Base-by-base conservation (phyloP, 1,140 invertebrate species). In the Drosophila auraria region DNA sequence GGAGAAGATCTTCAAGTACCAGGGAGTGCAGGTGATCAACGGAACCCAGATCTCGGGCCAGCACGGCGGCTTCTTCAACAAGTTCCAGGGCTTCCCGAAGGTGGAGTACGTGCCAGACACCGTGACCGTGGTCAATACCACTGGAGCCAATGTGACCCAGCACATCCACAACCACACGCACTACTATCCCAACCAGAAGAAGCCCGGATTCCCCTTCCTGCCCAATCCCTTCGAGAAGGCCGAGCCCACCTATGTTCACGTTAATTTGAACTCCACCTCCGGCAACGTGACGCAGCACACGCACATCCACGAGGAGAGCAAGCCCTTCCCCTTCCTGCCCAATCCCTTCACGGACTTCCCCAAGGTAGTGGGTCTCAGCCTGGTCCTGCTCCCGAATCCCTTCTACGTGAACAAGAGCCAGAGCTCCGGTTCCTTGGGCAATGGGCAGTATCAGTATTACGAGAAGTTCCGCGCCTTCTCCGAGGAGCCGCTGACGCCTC, bases 171-270 rank as follows among this genome's bases (percentile, higher is more conserved):
- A 71, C 23, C 40, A 63, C 44, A 58, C 51, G 7, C 54, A 83
- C 17, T 51, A 59, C 23, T 65, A 45, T 27, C 7, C 38, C 17
- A 69, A 62, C 38, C 59, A 62, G 15, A 66, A 81, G 45, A 69
- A 57, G 15, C 73, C 75, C n/a, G 79, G 45, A 3, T 61, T 78
- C 2, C 64, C 78, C 1, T 69, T 87, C 65, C 62, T 77, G 56
- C 68, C 83, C 9, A 87, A 87, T 63, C 83, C 53, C n/a, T 83
- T 87, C 50, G 81, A 82, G 59, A 87, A 87, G 44, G 38, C 45
- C 11, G 40, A 66, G 20, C 51, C 30, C 45, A 59, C 2, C 8
- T 74, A 75, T 38, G 57, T 74, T 2, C 23, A 44, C 4, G 40
- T 62, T 1, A 45, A 50, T 11, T 4, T 20, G 6, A 74, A 36